Base-by-base conservation (phyloP, 2,797 vertebrate species). In the Numenius phaeopus region DNA sequence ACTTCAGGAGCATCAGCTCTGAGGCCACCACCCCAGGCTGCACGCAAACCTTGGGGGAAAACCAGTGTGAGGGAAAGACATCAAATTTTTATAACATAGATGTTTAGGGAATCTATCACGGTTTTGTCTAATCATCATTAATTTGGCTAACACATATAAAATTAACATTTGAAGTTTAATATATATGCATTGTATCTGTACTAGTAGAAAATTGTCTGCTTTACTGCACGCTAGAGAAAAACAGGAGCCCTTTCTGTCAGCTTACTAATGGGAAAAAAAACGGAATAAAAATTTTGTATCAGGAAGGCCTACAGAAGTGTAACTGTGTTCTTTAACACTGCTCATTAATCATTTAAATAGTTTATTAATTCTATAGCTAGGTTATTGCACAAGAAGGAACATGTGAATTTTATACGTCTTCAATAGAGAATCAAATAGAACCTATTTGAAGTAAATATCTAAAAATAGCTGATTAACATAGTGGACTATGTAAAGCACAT, bases 381-480 rank as follows among this genome's bases (percentile, higher is more conserved):
- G 32, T 71, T 83, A 83, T 58, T 80, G n/a, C 7, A 7, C 64
- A 59, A 61, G 46, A 58, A 96, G 61, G 55, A 89, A 90, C 19
- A 37, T 47, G 57, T 50, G n/a, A 40, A 92, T 91, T 89, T 83
- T 72, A 39, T 32, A 10, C 58, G 55, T 79, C 32, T 58, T 90
- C 73, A 81, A 6, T 6, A 66, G 39, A 94, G 42, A 95, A 65
- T 59, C 42, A 75, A 75, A 94, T 64, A 89, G 58, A 88, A 88
- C 78, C 58, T 55, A 46, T 78, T 39, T 70, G 21, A 18, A 85
- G 75, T 72, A 61, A 58, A 21, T 32, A 70, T 13, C 27, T 83
- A 94, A 66, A 80, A 84, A 62, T 54, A 84, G 61, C 59, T 80
- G 67, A 72, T 94, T 97, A 92, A 91, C 80, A 79, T 96, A 96